Percentiles rank a stretch among this genome's conserved stretches.
Evolutionary conservation across 2,797 vertebrate species (phyloP).

Genomic region (Odontamblyopus rebecca): DNA sequence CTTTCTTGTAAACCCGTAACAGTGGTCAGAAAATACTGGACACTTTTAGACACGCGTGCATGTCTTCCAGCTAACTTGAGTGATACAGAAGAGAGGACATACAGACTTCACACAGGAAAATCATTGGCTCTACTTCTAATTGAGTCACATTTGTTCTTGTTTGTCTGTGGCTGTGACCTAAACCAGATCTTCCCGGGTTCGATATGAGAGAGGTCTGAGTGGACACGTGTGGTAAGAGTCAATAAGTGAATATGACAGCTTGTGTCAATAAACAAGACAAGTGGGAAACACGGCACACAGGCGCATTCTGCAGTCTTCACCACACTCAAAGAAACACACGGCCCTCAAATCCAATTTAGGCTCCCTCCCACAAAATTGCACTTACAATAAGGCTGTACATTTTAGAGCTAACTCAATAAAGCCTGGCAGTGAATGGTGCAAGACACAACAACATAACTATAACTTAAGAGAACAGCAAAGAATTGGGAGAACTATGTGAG

Average conservation of each 20-base stretch:
- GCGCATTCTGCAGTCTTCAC: neutral
- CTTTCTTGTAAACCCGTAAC: neutral
- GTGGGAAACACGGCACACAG: neutral
- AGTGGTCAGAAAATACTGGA: neutral
- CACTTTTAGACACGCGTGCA: neutral
- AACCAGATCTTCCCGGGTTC: constrained; percentile 12
- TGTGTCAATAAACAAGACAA: constrained; percentile 28
- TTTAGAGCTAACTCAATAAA: constrained; percentile 21
- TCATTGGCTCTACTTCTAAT: constrained; percentile 9
- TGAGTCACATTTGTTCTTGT: constrained; percentile 6
- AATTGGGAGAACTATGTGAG: neutral
- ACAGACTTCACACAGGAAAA: neutral
- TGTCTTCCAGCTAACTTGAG: neutral
- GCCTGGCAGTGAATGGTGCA: neutral
- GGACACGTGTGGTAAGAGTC: constrained; percentile 8
- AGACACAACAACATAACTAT: neutral
- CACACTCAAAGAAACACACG: constrained; percentile 7
- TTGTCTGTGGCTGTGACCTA: constrained; percentile 1
- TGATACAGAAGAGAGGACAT: neutral
- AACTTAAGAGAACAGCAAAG: constrained; percentile 8
- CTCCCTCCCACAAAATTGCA: constrained; percentile 13
- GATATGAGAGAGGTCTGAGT: constrained; percentile 18
- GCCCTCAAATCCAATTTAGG: constrained; percentile 9
- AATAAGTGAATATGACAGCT: constrained; percentile 24
- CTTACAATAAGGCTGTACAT: constrained; percentile 11